These are phyloP conservation scores for Pangasius krempfi DNA, from an alignment of 2,797 vertebrate species.

Conservation along the genomic window DNA sequence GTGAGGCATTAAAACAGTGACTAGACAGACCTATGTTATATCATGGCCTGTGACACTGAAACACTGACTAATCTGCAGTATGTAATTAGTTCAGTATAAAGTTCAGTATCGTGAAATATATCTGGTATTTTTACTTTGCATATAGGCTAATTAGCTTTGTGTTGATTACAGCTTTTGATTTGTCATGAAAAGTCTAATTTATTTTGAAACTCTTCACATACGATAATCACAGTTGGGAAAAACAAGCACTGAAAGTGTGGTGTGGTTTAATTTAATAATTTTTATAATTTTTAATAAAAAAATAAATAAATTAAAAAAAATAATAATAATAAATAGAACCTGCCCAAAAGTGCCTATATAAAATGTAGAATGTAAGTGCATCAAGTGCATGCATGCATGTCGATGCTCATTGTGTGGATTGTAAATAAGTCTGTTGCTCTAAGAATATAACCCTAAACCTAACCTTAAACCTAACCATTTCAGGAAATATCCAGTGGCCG, in stretches of 20 bases:
- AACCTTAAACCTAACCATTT: neutral
- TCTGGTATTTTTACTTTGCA: neutral
- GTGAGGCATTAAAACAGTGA: neutral
- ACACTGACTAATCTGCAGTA: neutral
- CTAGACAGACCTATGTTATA: neutral
- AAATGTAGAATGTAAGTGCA: neutral
- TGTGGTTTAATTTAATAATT: neutral
- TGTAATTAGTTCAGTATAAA: neutral
- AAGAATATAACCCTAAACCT: neutral
- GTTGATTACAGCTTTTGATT: neutral
- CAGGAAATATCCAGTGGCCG: neutral
- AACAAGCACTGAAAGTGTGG: neutral
- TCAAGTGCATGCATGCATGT: neutral
- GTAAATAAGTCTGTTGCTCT: neutral
- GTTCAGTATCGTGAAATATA: neutral
- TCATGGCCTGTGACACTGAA: neutral
- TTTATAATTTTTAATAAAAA: neutral
- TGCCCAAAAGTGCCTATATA: neutral
- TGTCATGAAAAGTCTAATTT: neutral
- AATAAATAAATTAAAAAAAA: neutral
- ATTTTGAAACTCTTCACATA: neutral
- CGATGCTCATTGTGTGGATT: neutral
- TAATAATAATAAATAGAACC: neutral
- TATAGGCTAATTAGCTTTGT: neutral
- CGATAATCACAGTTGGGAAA: neutral